Percentiles rank a stretch among this genome's conserved stretches.
Conservation (phyloP, 2,113 vertebrate genomes). For the Telmatochromis bifrenatus region DNA sequence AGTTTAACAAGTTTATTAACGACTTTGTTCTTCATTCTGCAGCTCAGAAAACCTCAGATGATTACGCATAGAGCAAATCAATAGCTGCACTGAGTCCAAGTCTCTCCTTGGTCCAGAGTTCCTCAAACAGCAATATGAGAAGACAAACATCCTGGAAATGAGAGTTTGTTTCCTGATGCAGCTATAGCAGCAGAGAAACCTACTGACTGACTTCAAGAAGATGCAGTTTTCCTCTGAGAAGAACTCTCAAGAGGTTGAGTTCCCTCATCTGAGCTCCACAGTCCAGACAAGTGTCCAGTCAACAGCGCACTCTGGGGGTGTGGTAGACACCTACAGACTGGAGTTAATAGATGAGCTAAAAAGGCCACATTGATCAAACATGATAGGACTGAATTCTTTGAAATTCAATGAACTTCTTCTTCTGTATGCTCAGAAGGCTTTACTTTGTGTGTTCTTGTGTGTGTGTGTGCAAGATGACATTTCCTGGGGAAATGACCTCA, state of each 20-base stretch:
- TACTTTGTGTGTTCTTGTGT: not conserved
- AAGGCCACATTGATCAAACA: constrained; percentile 6
- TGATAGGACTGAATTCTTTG: not conserved
- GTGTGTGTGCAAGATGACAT: not conserved
- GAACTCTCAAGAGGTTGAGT: not conserved
- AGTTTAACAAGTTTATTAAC: not conserved
- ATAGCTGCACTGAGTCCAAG: constrained; percentile 55
- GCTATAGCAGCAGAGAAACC: constrained; percentile 6
- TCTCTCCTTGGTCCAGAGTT: constrained; percentile 18
- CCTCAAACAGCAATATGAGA: not conserved
- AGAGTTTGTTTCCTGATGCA: constrained; percentile 28
- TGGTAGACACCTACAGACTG: constrained; percentile 44
- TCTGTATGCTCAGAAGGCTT: not conserved
- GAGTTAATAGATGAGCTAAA: not conserved
- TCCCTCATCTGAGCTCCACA: constrained; percentile 17
- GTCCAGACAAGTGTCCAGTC: constrained; percentile 19
- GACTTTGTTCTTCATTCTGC: not conserved
- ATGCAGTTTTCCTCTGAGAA: not conserved
- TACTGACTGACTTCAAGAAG: constrained; percentile 21
- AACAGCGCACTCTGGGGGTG: constrained; percentile 45
- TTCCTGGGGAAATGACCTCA: constrained; percentile 3
- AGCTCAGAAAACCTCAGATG: constrained; percentile 50
- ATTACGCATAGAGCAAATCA: constrained; percentile 55
- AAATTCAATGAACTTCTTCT: not conserved
- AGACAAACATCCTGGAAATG: constrained; percentile 11